Evolutionary conservation across 2,888 invertebrate species (phyloP).

Genomic region (Perithous albicinctus): DNA sequence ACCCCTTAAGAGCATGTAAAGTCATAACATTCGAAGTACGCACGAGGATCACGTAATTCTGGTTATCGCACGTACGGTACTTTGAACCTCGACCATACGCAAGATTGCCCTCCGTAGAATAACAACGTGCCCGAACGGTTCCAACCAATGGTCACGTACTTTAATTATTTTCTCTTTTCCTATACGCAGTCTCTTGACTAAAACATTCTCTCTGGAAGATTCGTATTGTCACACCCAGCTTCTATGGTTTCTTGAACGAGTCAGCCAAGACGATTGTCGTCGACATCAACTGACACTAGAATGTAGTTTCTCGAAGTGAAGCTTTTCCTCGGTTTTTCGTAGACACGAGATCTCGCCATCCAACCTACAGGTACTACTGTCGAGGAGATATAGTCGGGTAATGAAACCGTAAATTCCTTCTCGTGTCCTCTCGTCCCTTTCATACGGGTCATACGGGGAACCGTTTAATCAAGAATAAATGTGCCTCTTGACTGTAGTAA

Average conservation of each 20-base stretch:
- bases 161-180: slow-evolving; percentile 13
- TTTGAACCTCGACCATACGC: not conserved
- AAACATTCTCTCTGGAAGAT: not conserved
- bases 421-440: not conserved
- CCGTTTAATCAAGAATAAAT: slow-evolving; percentile 22
- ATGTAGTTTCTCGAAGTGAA: not conserved
- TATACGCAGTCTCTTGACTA: not conserved
- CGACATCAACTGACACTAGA: slow-evolving; percentile 4
- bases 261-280: not conserved
- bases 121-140: slow-evolving; percentile 6
- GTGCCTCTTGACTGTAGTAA: not conserved
- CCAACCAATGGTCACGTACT: slow-evolving; percentile 21
- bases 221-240: not conserved
- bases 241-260: not conserved
- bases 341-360: not conserved
- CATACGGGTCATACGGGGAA: slow-evolving; percentile 9
- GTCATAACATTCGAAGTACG: not conserved
- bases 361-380: not conserved
- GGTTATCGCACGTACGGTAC: not conserved
- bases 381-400: not conserved
- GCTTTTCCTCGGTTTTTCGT: not conserved
- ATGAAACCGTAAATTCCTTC: slow-evolving; percentile 1
- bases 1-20: not conserved
- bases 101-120: slow-evolving; percentile 12
- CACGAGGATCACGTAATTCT: slow-evolving; percentile 1